Evolutionary conservation across 2,888 invertebrate species (phyloP).

Genomic region (Prosopocoilus inquinatus): DNA sequence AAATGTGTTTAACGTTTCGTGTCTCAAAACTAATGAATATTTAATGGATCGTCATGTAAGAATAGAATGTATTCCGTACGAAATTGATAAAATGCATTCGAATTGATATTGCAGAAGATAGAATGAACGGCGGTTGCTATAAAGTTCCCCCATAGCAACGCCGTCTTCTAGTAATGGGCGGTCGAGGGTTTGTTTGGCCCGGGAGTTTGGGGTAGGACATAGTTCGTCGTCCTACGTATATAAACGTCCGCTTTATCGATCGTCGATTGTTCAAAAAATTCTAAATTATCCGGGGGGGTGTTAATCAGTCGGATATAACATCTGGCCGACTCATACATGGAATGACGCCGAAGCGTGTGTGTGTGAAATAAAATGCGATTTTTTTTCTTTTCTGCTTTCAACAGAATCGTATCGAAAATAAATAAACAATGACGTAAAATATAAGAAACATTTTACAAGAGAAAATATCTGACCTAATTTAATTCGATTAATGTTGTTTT

Average conservation of each 20-base stretch:
- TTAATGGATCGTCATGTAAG: no score
- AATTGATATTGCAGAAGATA: conserved; percentile 11
- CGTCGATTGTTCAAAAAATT: conserved; percentile 10
- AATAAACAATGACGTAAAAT: no score
- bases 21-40: no score
- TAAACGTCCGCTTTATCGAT: conserved; percentile 38
- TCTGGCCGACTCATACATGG: no score
- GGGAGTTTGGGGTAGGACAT: conserved; percentile 44
- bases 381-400: no score
- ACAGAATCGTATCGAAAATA: no score
- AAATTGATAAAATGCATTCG: conserved; percentile 16
- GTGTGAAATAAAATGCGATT: no score
- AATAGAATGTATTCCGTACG: not conserved
- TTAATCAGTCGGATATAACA: not conserved
- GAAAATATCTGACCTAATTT: no score
- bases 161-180: conserved; percentile 29
- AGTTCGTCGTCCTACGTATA: conserved; percentile 37
- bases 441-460: no score
- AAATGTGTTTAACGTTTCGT: no score
- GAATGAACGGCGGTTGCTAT: conserved; percentile 34
- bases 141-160: conserved; percentile 42
- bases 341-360: no score
- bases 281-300: not conserved
- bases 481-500: no score
- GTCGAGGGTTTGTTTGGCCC: conserved; percentile 41